Evolutionary conservation across 2,888 invertebrate genomes (phyloP).

Genomic region (Tachina fera): DNA sequence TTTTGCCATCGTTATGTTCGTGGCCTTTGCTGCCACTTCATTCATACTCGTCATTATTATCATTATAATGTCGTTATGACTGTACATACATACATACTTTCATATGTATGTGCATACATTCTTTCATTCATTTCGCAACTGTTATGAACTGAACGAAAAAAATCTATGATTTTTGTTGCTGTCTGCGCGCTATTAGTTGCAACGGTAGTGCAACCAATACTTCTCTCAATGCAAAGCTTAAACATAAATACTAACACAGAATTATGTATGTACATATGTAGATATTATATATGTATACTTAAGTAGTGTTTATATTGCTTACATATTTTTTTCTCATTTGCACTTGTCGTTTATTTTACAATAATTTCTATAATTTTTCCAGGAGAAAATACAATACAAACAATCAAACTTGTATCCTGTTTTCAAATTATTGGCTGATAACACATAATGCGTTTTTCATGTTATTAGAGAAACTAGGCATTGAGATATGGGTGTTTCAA

Average conservation of each 20-base stretch:
- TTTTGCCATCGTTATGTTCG: constrained; percentile 48
- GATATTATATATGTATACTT: constrained; percentile 24
- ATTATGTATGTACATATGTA: constrained; percentile 17
- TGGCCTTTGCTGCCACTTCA: constrained; percentile 52
- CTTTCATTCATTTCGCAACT: constrained; percentile 18
- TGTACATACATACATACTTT: not conserved
- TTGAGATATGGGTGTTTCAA: constrained; percentile 36
- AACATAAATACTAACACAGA: constrained; percentile 22
- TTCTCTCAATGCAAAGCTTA: constrained; percentile 9
- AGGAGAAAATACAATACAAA: constrained; percentile 5
- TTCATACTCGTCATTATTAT: constrained; percentile 47
- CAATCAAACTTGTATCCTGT: constrained; percentile 23
- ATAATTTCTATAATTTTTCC: constrained; percentile 53
- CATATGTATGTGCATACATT: not conserved
- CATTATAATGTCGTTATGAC: constrained; percentile 30
- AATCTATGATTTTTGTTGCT: constrained; percentile 46
- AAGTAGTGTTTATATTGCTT: constrained; percentile 22
- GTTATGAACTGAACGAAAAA: not conserved
- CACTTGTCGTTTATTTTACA: constrained; percentile 19
- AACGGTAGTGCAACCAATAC: constrained; percentile 47
- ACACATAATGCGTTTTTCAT: constrained; percentile 63
- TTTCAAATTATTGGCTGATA: constrained; percentile 53
- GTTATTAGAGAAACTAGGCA: constrained; percentile 55
- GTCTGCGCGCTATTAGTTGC: constrained; percentile 50
- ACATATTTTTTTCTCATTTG: constrained; percentile 3